These are phyloP conservation scores for Haliclona indistincta DNA, from an alignment of 37 sponge, comb jelly and placozoan species.

Conservation along the genomic window DNA sequence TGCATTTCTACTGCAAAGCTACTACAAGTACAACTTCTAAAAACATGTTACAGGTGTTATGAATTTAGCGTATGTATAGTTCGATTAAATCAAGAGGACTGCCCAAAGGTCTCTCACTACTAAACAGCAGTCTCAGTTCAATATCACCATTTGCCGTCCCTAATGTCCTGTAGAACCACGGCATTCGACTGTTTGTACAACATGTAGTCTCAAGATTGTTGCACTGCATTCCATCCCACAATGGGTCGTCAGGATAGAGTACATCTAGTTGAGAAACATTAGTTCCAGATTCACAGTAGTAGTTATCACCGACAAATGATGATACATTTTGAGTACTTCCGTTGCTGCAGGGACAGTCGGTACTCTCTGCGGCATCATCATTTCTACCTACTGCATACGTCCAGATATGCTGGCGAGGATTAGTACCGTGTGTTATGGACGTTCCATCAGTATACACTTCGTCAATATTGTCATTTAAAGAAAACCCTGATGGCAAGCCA, in stretches of 20 bases:
- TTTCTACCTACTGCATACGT: neutral
- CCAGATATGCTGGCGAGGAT: slow-evolving; percentile 3
- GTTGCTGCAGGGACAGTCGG: slow-evolving; percentile 2
- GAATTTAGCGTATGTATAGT: too few species aligned
- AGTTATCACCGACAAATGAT: slow-evolving; percentile 26
- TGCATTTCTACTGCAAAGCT: too few species aligned
- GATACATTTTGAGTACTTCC: neutral
- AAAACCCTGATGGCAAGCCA: neutral
- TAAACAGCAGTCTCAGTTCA: too few species aligned
- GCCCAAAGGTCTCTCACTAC: too few species aligned
- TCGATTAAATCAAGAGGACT: too few species aligned
- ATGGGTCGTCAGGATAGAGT: neutral
- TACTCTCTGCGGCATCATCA: neutral
- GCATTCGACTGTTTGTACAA: slow-evolving; percentile 1
- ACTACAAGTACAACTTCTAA: too few species aligned
- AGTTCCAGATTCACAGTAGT: slow-evolving; percentile 24
- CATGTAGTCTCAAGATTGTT: neutral
- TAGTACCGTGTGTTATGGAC: neutral
- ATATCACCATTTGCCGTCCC: too few species aligned
- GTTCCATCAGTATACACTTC: neutral
- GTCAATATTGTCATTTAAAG: neutral
- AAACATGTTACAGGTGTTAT: too few species aligned
- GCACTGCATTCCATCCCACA: slow-evolving; percentile 30
- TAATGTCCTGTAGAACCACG: too few species aligned
- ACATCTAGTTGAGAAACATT: neutral